Conservation (phyloP, 2,888 invertebrate species). For the Eudasyphora cyanicolor region DNA sequence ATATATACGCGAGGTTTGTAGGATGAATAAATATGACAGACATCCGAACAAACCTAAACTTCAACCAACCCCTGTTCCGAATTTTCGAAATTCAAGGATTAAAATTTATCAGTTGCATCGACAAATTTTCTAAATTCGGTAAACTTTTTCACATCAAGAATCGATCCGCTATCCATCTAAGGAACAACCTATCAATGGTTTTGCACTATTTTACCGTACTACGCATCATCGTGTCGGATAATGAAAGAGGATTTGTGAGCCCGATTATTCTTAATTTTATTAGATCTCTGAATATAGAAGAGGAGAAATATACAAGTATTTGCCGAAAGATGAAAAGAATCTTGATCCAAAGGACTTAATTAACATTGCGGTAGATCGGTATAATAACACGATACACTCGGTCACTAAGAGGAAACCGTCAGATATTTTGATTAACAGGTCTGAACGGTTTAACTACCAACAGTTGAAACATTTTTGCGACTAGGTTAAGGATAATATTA, state of each 20-base stretch:
- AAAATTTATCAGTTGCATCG: slow-evolving; percentile 55
- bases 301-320: slow-evolving; percentile 61
- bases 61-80: slow-evolving; percentile 39
- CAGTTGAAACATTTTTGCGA: not conserved
- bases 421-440: slow-evolving; percentile 60
- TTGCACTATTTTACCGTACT: slow-evolving; percentile 62
- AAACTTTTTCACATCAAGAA: slow-evolving; percentile 63
- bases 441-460: not conserved
- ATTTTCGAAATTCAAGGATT: slow-evolving; percentile 52
- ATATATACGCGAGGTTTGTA: slow-evolving; percentile 25
- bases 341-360: slow-evolving; percentile 36
- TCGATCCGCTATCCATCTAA: slow-evolving; percentile 46
- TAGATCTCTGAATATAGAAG: slow-evolving; percentile 10
- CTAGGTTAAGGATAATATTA: not conserved
- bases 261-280: not conserved
- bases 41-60: slow-evolving; percentile 14
- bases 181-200: slow-evolving; percentile 57
- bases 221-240: slow-evolving; percentile 8
- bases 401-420: slow-evolving; percentile 58
- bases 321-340: slow-evolving; percentile 46
- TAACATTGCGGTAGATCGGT: slow-evolving; percentile 56
- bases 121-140: slow-evolving; percentile 61
- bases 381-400: slow-evolving; percentile 62
- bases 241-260: slow-evolving; percentile 7
- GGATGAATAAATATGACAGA: slow-evolving; percentile 43